Percentiles rank a stretch among this genome's conserved stretches.
These are phyloP conservation scores for Silurus meridionalis DNA, from an alignment of 2,113 vertebrate species.

Conservation along the genomic window DNA sequence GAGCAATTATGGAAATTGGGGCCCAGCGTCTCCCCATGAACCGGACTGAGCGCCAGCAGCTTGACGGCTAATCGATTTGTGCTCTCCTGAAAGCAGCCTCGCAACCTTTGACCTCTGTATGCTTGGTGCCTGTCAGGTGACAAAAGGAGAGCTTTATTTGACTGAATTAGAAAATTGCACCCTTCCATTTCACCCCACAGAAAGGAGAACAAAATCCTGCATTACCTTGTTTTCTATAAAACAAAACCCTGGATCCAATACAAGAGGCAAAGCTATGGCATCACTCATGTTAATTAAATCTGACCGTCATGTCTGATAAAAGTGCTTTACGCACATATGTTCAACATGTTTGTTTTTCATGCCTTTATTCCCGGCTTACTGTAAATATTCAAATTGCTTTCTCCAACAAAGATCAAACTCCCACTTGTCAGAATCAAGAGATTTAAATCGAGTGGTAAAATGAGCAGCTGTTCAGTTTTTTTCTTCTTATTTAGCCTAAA, in stretches of 20 bases:
- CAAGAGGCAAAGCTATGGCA: constrained; percentile 17
- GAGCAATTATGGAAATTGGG: constrained; percentile 92
- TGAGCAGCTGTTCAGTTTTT: constrained; percentile 29
- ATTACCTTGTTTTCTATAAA: constrained; percentile 25
- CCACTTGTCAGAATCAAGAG: constrained; percentile 45
- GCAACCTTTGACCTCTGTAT: constrained; percentile 87
- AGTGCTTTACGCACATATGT: constrained; percentile 10
- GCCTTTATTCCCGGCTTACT: constrained; percentile 1
- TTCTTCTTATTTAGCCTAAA: neutral
- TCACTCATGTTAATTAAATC: neutral
- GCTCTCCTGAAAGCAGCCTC: constrained; percentile 83
- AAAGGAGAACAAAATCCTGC: neutral
- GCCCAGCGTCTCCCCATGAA: constrained; percentile 85
- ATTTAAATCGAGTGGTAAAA: constrained; percentile 22
- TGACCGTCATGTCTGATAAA: constrained; percentile 1
- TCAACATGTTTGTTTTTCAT: constrained; percentile 26
- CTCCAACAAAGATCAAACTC: constrained; percentile 35
- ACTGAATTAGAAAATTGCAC: constrained; percentile 79
- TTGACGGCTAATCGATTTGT: constrained; percentile 99
- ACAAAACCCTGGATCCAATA: constrained; percentile 21
- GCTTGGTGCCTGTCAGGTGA: constrained; percentile 90
- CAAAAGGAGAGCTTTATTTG: constrained; percentile 87
- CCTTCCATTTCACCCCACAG: constrained; percentile 26
- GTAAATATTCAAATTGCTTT: constrained; percentile 32
- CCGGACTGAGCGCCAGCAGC: constrained; percentile 79